A percentile compares a stretch with the other conserved stretches of the same genome.
These are phyloP conservation scores for Thumatha senex DNA, from an alignment of 2,888 invertebrate genomes.

Conservation along the genomic window DNA sequence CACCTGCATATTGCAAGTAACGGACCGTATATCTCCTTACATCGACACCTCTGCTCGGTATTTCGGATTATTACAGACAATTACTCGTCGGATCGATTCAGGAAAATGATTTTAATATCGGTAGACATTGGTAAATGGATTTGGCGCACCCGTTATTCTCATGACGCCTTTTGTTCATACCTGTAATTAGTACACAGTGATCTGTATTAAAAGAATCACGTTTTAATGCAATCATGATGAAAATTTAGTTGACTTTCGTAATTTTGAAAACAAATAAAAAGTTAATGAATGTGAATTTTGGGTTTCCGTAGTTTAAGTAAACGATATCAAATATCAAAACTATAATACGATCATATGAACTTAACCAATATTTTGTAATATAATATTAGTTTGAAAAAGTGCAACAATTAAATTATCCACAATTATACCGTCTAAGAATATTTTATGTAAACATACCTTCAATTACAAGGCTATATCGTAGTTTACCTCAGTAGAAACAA, in stretches of 20 bases:
- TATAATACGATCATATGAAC: too few species aligned
- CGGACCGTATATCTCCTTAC: conserved; percentile 61
- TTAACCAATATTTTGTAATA: too few species aligned
- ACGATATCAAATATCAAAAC: too few species aligned
- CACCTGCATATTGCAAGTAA: conserved; percentile 72
- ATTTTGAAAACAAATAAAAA: conserved; percentile 16
- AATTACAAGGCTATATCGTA: too few species aligned
- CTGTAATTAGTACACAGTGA: conserved; percentile 34
- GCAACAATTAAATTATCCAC: too few species aligned
- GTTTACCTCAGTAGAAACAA: too few species aligned
- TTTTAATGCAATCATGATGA: conserved; percentile 28
- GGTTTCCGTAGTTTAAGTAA: conserved; percentile 20
- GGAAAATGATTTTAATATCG: conserved; percentile 46
- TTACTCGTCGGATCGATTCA: conserved; percentile 63
- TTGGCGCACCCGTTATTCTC: conserved; percentile 36
- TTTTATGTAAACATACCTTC: too few species aligned
- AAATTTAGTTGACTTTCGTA: conserved; percentile 19
- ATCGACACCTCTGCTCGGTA: conserved; percentile 65
- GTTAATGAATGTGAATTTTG: conserved; percentile 15
- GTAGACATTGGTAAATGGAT: conserved; percentile 41
- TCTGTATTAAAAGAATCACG: conserved; percentile 29
- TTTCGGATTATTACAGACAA: conserved; percentile 65
- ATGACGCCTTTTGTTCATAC: conserved; percentile 37
- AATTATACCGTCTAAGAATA: too few species aligned
- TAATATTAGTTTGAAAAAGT: too few species aligned